phyloP scores from a whole-genome alignment of 2,797 vertebrate species.

The Gobionotothen gibberifrons region DNA sequence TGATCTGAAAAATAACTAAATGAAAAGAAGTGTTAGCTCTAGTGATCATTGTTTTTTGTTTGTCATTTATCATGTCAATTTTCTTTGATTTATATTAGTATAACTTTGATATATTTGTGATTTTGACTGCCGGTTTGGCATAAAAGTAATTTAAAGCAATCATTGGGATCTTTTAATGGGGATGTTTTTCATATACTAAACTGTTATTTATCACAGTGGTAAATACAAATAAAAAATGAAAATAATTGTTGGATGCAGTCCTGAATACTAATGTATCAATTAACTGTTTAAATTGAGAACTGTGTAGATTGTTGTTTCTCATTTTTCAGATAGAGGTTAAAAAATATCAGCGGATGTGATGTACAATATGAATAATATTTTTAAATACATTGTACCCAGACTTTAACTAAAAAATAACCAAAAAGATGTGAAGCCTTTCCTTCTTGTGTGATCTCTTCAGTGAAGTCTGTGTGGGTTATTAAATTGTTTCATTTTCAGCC shows the following conservation, averaged over 20 bases:
- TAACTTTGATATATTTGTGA: background rate
- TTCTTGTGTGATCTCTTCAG: background rate
- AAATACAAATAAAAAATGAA: background rate
- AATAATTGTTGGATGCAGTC: background rate
- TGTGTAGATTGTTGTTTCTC: background rate
- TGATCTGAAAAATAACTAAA: background rate
- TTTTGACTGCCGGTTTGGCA: background rate
- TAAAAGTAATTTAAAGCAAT: background rate
- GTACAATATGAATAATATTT: background rate
- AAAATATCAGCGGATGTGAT: background rate
- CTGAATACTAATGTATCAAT: background rate
- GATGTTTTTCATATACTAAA: background rate
- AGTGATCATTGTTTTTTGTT: background rate
- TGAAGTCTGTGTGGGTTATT: background rate
- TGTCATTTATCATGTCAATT: background rate
- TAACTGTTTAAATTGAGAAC: slow-evolving; percentile 12
- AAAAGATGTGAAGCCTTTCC: background rate
- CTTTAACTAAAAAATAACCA: background rate
- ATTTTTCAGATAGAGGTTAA: background rate
- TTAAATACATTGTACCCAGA: background rate
- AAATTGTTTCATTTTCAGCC: slow-evolving; percentile 24
- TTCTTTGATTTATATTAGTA: slow-evolving; percentile 7
- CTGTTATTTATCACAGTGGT: background rate
- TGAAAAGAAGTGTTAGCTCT: background rate
- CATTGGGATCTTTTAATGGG: background rate